Evolutionary conservation across 1,140 invertebrate genomes (phyloP), one percentile per base, ranked within the genome.

Genomic region (Melanaphis sacchari): DNA sequence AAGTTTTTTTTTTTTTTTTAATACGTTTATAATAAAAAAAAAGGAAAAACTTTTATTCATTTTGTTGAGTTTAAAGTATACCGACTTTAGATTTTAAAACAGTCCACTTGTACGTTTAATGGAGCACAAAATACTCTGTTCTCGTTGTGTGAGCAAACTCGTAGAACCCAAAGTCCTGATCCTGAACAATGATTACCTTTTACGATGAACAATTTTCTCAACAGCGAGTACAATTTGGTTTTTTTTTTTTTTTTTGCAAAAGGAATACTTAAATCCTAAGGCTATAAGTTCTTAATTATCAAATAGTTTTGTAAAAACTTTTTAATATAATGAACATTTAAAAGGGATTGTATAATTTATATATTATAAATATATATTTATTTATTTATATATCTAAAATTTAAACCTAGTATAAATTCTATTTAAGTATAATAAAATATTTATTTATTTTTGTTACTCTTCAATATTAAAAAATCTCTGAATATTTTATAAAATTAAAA

Each of bases 41-140:
- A 41, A 21, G 15, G 4, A 31, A 85, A 85, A 93, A 84, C 76
- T 93, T 90, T 93, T 93, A 93, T 93, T 49, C 91, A 41, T 82
- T 93, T 54, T 49, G 91, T 82, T 31, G 91, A 85, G 38, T 93
- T 85, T 93, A 93, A 93, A 38, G 81, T 84, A 76, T 76, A 54
- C 91, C 26, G 90, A 93, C 81, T 93, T 93, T 41, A 46, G 91
- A 85, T 93, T 93, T 84, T 49, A 85, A 85, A 84, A 82, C 31
- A 46, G 26, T 85, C 81, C 76, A 49, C 91, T 93, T 93, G 91
- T 93, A 93, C 49, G 91, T 93, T 93, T 93, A 93, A 93, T 93
- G 91, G 85, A 93, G 91, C 91, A 54, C 91, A 85, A 93, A 93
- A 93, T 84, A 85, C 81, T 93, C 91, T 36, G 81, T 40, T 82